These are phyloP conservation scores for Ficedula albicollis DNA, from an alignment of 2,797 vertebrate genomes.

Conservation along the genomic window DNA sequence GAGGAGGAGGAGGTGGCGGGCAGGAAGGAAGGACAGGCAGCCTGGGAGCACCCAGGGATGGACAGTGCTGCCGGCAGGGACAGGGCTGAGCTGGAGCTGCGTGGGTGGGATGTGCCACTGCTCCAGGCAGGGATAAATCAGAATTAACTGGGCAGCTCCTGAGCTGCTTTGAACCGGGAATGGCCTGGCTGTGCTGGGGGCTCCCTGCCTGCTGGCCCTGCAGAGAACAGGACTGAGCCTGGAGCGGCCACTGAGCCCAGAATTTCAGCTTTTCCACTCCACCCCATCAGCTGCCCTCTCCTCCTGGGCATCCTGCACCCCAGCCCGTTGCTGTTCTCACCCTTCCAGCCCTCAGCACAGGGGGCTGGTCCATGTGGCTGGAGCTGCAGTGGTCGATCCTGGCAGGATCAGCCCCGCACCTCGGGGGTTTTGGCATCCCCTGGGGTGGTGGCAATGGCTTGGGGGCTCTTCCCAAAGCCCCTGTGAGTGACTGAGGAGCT, in stretches of 20 bases:
- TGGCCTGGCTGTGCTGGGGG: background rate
- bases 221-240: rapidly evolving
- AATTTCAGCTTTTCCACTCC: background rate
- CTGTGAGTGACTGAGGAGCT: no score
- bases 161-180: background rate
- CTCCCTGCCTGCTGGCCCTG: rapidly evolving
- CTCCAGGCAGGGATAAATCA: background rate
- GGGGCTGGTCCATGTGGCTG: no score
- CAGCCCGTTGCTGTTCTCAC: background rate
- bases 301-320: background rate
- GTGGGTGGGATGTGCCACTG: background rate
- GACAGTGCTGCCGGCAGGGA: background rate
- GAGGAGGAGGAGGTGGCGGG: background rate
- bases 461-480: no score
- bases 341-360: background rate
- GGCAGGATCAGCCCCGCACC: no score
- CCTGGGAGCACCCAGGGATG: background rate
- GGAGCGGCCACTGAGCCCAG: rapidly evolving
- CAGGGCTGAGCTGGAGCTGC: background rate
- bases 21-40: background rate
- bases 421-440: no score
- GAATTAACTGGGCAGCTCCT: background rate
- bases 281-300: rapidly evolving
- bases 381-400: no score
- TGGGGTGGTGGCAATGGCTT: no score